Evolutionary conservation across 2,888 invertebrate species (phyloP).

Genomic region (Yponomeuta sedellus): DNA sequence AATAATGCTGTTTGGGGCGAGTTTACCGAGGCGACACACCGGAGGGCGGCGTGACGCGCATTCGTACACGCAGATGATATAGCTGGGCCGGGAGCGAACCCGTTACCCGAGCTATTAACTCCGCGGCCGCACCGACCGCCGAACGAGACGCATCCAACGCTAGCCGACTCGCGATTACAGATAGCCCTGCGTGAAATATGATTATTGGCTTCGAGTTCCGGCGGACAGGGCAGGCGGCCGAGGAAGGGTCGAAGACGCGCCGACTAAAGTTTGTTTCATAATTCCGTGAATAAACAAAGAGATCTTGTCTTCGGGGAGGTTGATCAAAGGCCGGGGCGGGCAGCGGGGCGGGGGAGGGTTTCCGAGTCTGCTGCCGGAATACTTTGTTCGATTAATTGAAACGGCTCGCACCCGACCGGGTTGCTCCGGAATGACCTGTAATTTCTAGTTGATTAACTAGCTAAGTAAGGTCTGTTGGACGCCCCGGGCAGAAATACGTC

Average conservation of each 20-base stretch:
- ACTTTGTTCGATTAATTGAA: slow-evolving; percentile 3
- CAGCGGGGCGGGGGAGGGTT: neutral
- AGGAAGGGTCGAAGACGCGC: neutral
- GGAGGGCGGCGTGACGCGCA: neutral
- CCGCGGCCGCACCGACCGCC: neutral
- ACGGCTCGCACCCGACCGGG: neutral
- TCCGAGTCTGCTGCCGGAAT: neutral
- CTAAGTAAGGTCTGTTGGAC: too few relatives aligned
- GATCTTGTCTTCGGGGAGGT: neutral
- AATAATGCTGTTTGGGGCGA: neutral
- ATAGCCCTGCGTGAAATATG: neutral
- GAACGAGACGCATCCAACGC: neutral
- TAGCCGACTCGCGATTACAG: neutral
- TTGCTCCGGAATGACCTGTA: neutral
- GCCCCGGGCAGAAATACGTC: too few relatives aligned
- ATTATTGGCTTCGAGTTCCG: neutral
- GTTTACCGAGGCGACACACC: neutral
- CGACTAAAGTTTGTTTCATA: neutral
- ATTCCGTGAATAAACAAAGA: neutral
- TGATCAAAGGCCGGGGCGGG: neutral
- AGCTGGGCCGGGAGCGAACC: neutral
- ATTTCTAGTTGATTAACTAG: neutral
- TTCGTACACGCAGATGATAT: neutral
- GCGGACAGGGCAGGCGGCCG: neutral
- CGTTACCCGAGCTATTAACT: neutral